phyloP scores from a whole-genome alignment of 2,888 invertebrate species.

The Gasteruption jaculator region DNA sequence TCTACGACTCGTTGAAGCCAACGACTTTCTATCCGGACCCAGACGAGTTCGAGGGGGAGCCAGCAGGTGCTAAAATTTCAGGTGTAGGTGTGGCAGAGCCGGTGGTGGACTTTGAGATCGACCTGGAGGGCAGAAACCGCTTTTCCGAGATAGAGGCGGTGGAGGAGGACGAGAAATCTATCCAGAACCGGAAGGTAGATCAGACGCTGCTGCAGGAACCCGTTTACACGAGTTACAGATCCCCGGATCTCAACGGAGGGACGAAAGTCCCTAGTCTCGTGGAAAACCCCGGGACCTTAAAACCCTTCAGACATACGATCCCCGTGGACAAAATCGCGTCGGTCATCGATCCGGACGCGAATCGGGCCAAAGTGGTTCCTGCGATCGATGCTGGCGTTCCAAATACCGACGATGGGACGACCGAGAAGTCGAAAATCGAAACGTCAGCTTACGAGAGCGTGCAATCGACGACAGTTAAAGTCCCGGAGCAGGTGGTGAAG shows the following conservation, averaged over 20 bases:
- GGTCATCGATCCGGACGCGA: conserved; percentile 23
- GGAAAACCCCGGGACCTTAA: conserved; percentile 40
- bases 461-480: background rate
- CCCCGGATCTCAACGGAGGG: conserved; percentile 40
- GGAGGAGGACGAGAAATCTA: conserved; percentile 19
- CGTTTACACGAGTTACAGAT: conserved; percentile 46
- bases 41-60: conserved; percentile 10
- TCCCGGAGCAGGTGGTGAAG: conserved; percentile 26
- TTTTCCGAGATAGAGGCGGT: conserved; percentile 32
- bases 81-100: conserved; percentile 49
- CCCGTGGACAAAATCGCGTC: conserved; percentile 46
- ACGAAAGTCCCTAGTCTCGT: conserved; percentile 38
- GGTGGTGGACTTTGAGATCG: conserved; percentile 41
- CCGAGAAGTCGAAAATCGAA: background rate
- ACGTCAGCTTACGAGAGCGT: too few relatives aligned
- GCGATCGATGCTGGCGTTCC: conserved; percentile 1
- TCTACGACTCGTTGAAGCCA: too few relatives aligned
- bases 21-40: background rate
- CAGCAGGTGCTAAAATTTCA: conserved; percentile 25
- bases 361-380: background rate
- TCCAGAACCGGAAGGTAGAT: conserved; percentile 29
- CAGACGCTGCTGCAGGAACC: conserved; percentile 24
- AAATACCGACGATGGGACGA: conserved; percentile 3
- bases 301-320: conserved; percentile 47
- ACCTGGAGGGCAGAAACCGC: conserved; percentile 39